Base-by-base conservation (phyloP, 2,888 invertebrate genomes). In the Cephalotes varians region DNA sequence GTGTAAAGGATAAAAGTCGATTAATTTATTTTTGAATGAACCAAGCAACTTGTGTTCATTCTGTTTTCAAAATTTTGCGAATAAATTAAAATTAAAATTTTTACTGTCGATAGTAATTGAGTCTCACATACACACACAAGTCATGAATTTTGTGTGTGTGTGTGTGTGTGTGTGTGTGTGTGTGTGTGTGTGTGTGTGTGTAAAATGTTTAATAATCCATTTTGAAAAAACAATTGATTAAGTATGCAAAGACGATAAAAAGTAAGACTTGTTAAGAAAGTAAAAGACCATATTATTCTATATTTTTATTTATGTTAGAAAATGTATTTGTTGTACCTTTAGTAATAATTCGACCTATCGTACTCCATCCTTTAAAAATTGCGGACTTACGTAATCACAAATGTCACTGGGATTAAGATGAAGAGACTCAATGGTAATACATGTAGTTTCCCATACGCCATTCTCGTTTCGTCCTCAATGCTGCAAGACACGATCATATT, bases 351-450 rank as follows among this genome's bases (percentile, higher is more conserved):
- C n/a, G 1, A 51, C 6, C 0, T 81, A n/a, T 9, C 34, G 34
- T 34, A 44, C 44, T 37, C 3, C 15, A 31, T 65, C 31, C 25
- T 49, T 74, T 2, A 34, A 51, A 58, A 56, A 34, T 54, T 44
- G 40, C 51, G 31, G 84, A 94, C 94, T 94, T 91, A 95, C 95
- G 94, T 94, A 88, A 94, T 93, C 72, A 94, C 87, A 82, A 95
- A 94, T 18, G 94, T 95, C 51, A 92, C 92, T 28, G 94, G 94
- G 77, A 95, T 94, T n/a, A 94, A 85, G 65, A 94, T 93, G 88
- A 94, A 94, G 49, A 94, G 91, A 73, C 93, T 92, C 77, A 94
- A 82, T 40, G 95, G 95, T 81, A 95, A 87, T 73, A 93, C 90
- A 88, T 94, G 93, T 31, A 94, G 86, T 84, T 93, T 92, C 81